phyloP scores from a whole-genome alignment of 1,140 invertebrate genomes.

The Drosophila neocordata region DNA sequence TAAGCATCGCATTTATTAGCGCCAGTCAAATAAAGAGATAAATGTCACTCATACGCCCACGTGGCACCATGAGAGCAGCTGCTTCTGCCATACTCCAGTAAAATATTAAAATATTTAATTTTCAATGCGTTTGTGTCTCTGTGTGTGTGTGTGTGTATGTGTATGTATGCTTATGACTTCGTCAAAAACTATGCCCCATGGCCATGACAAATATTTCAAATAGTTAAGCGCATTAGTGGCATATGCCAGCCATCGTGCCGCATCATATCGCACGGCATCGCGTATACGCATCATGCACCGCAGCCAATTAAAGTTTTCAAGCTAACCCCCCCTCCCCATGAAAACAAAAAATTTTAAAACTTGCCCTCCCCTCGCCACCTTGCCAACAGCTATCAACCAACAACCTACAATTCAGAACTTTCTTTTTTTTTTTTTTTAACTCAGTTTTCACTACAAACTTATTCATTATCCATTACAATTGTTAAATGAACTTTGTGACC shows the following conservation, averaged over 20 bases:
- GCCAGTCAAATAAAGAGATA: slow-evolving; percentile 78
- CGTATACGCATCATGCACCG: slow-evolving; percentile 75
- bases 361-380: slow-evolving; percentile 28
- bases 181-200: slow-evolving; percentile 50
- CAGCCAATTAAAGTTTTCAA: slow-evolving; percentile 79
- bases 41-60: slow-evolving; percentile 75
- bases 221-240: slow-evolving; percentile 80
- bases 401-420: slow-evolving; percentile 1
- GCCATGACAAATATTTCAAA: slow-evolving; percentile 73
- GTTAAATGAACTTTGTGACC: slow-evolving; percentile 79
- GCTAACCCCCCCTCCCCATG: too few relatives aligned
- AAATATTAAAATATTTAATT: slow-evolving; percentile 73
- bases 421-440: background rate
- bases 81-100: slow-evolving; percentile 35
- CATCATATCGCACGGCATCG: slow-evolving; percentile 27
- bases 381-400: background rate
- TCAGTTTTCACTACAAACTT: slow-evolving; percentile 26
- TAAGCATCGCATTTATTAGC: slow-evolving; percentile 78
- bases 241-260: slow-evolving; percentile 69
- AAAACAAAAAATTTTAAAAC: background rate
- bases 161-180: slow-evolving; percentile 36
- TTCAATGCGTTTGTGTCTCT: slow-evolving; percentile 27
- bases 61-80: slow-evolving; percentile 27
- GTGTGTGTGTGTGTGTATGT: slow-evolving; percentile 10
- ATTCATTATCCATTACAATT: slow-evolving; percentile 75